These are phyloP conservation scores for Dicrurus megarhynchus DNA, from an alignment of 2,113 vertebrate species.

Conservation along the genomic window DNA sequence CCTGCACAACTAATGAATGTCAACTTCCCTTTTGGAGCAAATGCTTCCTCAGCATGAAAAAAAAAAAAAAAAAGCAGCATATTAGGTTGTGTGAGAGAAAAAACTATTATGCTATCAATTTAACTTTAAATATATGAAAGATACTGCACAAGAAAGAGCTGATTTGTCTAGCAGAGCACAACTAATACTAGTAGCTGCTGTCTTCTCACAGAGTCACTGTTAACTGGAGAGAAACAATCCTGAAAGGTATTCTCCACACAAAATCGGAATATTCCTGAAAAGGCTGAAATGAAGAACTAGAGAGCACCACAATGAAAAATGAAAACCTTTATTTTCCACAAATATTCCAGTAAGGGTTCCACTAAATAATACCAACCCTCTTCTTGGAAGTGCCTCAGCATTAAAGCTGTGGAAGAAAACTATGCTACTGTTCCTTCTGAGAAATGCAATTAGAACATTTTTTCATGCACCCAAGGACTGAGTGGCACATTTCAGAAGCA, in stretches of 20 bases:
- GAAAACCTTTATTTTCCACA: background rate
- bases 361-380: background rate
- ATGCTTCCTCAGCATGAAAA: background rate
- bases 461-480: background rate
- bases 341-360: background rate
- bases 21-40: background rate
- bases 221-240: background rate
- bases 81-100: background rate
- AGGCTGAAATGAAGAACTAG: background rate
- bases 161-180: background rate
- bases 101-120: background rate
- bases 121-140: background rate
- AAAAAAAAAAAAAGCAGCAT: fast-evolving
- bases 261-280: background rate
- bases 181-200: background rate
- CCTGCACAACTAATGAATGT: background rate
- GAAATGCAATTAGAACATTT: background rate
- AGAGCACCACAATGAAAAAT: background rate
- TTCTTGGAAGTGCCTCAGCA: background rate
- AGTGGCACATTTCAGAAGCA: constrained; percentile 8
- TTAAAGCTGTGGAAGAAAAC: background rate
- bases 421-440: background rate
- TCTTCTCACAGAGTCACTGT: background rate
- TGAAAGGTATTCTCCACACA: background rate
- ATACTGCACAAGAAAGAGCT: background rate